Evolutionary conservation across 2,113 vertebrate species (phyloP).

Genomic region (Theropithecus gelada): DNA sequence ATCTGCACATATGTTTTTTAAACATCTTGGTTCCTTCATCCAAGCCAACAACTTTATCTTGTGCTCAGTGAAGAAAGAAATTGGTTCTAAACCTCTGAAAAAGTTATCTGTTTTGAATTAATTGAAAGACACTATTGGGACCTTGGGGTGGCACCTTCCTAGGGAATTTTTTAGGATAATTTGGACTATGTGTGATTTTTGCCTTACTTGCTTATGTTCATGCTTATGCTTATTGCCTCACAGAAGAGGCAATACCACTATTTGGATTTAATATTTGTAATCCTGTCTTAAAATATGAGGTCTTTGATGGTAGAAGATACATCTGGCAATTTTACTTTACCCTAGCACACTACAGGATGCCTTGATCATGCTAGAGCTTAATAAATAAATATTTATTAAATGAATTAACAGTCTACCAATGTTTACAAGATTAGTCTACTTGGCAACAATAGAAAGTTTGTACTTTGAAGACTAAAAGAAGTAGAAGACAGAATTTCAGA

Average conservation of each 20-base stretch:
- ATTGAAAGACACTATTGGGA: neutral
- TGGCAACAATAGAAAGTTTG: neutral
- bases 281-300: neutral
- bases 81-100: neutral
- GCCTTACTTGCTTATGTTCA: neutral
- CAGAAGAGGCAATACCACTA: neutral
- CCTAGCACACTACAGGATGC: neutral
- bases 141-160: neutral
- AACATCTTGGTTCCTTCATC: neutral
- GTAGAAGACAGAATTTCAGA: neutral
- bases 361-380: neutral
- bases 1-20: neutral
- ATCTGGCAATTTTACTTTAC: neutral
- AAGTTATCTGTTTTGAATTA: neutral
- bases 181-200: neutral
- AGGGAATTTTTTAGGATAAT: neutral
- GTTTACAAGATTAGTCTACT: neutral
- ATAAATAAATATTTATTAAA: neutral
- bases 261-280: neutral
- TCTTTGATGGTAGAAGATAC: neutral
- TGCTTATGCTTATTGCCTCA: neutral
- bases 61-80: constrained; percentile 10
- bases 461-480: neutral
- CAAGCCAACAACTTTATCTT: neutral
- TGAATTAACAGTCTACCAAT: neutral